Evolutionary conservation across 2,888 invertebrate species (phyloP), one percentile per base, ranked within the genome.

Genomic region (Limnephilus marmoratus): DNA sequence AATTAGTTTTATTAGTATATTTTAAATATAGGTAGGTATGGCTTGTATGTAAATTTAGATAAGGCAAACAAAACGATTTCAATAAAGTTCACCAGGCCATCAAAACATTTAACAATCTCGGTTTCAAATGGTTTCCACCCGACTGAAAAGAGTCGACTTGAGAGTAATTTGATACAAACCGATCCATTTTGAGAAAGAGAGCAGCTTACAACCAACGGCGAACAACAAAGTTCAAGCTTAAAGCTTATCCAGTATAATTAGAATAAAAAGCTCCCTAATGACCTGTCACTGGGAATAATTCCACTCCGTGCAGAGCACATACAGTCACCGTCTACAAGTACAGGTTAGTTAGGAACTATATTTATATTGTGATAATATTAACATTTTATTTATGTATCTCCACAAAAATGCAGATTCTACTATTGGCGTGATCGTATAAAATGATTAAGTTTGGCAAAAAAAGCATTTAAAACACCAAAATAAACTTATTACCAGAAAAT

Each of bases 211-310:
- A 68, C 86, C 68, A 53, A 53, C 53, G 81, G 53, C 81, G 37
- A 24, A 18, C 81, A 41, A 81, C 90, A 90, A 90, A 90, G 90
- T 90, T 90, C 80, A 81, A 90, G 90, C 92, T 85, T 85, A 24
- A 81, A 85, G 91, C 91, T 93, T 92, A 92, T 92, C 92, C 85
- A 87, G 87, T 92, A 91, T 92, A 93, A 93, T 93, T 92, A 92
- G 93, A 93, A 93, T 93, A 93, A 93, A 93, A 92, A 92, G 92
- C 92, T 90, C 92, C 92, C 93, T 93, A 93, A 93, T 93, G 93
- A 93, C 92, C 93, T 92, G 93, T 93, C 93, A 91, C 92, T 89
- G 92, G 80, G 91, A 53, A 87, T 90, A 90, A 91, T 89, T 92
- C 89, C 80, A 85, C 88, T 81, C 81, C 90, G 83, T 81, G 92